Evolutionary conservation across 1,140 invertebrate species (phyloP), one percentile per base, ranked within the genome.

Genomic region (Apocrypta bakeri): DNA sequence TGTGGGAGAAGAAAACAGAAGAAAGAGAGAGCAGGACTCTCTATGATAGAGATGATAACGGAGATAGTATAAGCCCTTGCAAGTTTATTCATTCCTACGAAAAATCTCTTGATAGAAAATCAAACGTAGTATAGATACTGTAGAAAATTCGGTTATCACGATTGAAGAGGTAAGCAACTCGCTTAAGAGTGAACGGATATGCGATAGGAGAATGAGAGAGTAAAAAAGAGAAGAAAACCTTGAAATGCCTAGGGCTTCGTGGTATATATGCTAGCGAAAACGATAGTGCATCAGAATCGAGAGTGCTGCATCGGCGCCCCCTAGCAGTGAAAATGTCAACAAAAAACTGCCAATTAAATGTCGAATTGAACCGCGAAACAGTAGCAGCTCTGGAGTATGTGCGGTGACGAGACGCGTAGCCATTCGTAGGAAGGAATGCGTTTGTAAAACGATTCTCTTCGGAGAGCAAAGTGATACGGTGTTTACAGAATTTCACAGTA

Each of bases 361-460:
- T 17, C 12, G 24, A 29, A 31, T 33, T 8, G 72, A 24, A 31
- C 33, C 40, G 40, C 24, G 63, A 40, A 48, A 40, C 25, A 48
- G 31, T 68, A 14, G 33, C 69, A 31, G 1, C 7, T 33, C 0
- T 33, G 17, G n/a, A 2, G 3, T n/a, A 31, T 71, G 40, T 25
- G 72, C 37, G 40, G n/a, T 48, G 72, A 74, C 40, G 40, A 48
- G 24, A 29, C 17, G 40, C 24, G 31, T 17, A 33, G 33, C 33
- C 33, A 9, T 37, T 2, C 37, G n/a, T 61, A 25, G 25, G 61
- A 31, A 71, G 64, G 69, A 73, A 81, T 74, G 79, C 69, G 71
- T 81, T 81, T 81, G 79, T 73, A 73, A 81, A 73, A 40, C 79
- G 69, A 81, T 73, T 64, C 69, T 56, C 25, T 31, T 31, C 21